Conservation (phyloP, 2,888 invertebrate species). For the Gymnoscelis rufifasciata region DNA sequence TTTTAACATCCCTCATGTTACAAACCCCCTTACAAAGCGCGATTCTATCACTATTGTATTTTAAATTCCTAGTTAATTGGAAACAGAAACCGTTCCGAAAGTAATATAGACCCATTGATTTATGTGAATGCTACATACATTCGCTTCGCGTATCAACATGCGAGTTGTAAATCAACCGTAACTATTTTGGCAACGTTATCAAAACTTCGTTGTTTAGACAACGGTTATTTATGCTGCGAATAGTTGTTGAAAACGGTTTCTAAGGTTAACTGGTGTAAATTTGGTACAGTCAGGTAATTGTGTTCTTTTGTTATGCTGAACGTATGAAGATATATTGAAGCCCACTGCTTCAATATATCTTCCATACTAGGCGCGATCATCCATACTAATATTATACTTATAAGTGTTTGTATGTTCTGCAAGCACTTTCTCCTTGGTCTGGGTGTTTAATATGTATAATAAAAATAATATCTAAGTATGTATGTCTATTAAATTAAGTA, state of each 20-base stretch:
- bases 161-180: background rate
- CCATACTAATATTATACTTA: too few species aligned
- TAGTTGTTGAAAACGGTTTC: background rate
- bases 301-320: too few species aligned
- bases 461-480: too few species aligned
- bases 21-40: background rate
- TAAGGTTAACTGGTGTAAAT: background rate
- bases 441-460: too few species aligned
- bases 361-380: too few species aligned
- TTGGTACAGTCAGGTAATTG: background rate
- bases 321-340: too few species aligned
- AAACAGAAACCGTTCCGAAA: background rate
- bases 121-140: background rate
- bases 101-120: background rate
- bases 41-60: background rate
- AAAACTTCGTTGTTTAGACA: constrained; percentile 10
- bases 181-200: constrained; percentile 13
- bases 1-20: too few species aligned
- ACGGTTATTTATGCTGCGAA: constrained; percentile 9
- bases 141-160: background rate
- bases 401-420: too few species aligned
- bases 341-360: too few species aligned
- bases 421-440: too few species aligned
- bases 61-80: too few species aligned
- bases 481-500: too few species aligned